Evolutionary conservation across 2,888 invertebrate species (phyloP).

Genomic region (Caprella mutica): DNA sequence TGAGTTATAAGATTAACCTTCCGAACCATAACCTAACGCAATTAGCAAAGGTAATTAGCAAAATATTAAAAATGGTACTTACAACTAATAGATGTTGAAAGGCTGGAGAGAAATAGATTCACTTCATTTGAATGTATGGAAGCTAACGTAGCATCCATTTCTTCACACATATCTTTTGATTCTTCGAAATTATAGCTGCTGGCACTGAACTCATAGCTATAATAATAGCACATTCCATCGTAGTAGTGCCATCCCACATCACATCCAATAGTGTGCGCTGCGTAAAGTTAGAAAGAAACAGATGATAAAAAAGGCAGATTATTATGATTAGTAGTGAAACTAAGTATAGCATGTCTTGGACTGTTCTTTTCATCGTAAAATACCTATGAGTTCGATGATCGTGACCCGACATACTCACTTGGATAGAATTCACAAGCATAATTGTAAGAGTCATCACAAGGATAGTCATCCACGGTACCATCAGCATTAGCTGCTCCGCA

Average conservation of each 20-base stretch:
- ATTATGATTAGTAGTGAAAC: no score
- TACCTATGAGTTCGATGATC: no score
- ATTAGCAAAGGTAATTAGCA: no score
- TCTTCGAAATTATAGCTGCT: not conserved
- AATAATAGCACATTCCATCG: not conserved
- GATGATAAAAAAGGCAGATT: not conserved
- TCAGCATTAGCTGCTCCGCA: not conserved
- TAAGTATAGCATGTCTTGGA: no score
- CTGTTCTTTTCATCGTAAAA: no score
- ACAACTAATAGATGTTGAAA: no score
- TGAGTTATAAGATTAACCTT: no score
- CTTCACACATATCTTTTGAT: not conserved
- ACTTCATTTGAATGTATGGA: not conserved
- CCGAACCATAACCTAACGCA: no score
- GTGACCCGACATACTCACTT: no score
- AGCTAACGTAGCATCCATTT: not conserved
- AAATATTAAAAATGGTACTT: no score
- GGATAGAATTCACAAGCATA: slow-evolving; percentile 1
- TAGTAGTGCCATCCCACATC: not conserved
- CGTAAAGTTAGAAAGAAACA: not conserved
- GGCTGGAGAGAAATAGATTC: not conserved
- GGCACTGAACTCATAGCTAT: not conserved
- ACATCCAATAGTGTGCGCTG: not conserved
- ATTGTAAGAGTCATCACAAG: not conserved
- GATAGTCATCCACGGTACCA: no score